Evolutionary conservation across 92 coral and sea anemone genomes (phyloP).

Genomic region (Meandrina meandrites): DNA sequence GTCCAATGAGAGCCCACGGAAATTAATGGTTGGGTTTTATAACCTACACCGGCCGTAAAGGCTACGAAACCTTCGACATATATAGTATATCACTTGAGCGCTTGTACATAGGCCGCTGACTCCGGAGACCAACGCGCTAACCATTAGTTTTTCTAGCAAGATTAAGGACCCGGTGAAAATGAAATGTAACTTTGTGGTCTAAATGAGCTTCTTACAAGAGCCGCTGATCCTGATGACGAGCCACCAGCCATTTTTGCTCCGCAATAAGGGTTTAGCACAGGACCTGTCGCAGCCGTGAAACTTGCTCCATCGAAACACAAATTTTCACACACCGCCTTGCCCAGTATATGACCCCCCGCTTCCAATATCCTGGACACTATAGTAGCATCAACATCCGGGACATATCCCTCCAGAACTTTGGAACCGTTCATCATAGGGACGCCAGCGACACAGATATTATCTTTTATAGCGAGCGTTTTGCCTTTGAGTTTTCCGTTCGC

Average conservation of each 20-base stretch:
- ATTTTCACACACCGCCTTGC: constrained; percentile 72
- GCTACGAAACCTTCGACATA: no score
- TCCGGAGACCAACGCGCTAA: no score
- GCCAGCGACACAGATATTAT: constrained; percentile 60
- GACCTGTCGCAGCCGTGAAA: constrained; percentile 65
- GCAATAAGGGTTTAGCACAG: constrained; percentile 57
- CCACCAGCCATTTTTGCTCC: constrained; percentile 47
- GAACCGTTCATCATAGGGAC: constrained; percentile 84
- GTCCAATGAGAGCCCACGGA: no score
- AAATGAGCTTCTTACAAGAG: constrained; percentile 42
- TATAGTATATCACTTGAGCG: no score
- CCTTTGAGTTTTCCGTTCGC: constrained; percentile 55
- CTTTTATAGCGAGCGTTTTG: constrained; percentile 63
- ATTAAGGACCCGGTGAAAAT: no score
- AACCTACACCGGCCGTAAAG: no score
- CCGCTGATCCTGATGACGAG: constrained; percentile 69
- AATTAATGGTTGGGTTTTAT: no score
- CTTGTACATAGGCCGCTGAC: no score
- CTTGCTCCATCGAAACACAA: constrained; percentile 57
- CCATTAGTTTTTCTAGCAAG: no score
- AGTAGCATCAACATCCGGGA: constrained; percentile 79
- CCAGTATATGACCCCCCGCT: constrained; percentile 66
- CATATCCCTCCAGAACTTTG: constrained; percentile 59
- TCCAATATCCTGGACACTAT: constrained; percentile 62
- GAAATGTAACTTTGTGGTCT: no score